Evolutionary conservation across 2,888 invertebrate genomes (phyloP).

Genomic region (Diarsia rubi): DNA sequence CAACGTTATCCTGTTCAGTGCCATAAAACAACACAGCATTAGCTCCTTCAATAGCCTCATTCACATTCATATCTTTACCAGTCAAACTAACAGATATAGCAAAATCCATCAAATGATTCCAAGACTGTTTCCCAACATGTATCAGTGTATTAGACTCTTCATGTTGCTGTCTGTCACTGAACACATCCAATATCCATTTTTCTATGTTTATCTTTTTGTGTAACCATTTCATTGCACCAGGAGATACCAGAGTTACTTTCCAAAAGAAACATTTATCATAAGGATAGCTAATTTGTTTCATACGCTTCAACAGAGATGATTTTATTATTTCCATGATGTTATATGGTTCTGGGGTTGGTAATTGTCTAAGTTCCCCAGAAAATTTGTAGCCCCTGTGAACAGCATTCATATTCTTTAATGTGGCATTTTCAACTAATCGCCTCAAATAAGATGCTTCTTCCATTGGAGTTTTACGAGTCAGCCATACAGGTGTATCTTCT

Average conservation of each 20-base stretch:
- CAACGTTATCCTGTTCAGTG: slow-evolving; percentile 76
- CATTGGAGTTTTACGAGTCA: slow-evolving; percentile 79
- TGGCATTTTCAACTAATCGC: slow-evolving; percentile 77
- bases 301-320: slow-evolving; percentile 84
- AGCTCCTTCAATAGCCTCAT: slow-evolving; percentile 85
- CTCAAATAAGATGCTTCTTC: slow-evolving; percentile 81
- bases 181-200: slow-evolving; percentile 86
- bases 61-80: slow-evolving; percentile 69
- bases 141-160: slow-evolving; percentile 81
- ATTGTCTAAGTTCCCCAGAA: slow-evolving; percentile 78
- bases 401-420: slow-evolving; percentile 84
- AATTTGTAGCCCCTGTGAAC: slow-evolving; percentile 85
- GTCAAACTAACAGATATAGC: slow-evolving; percentile 85
- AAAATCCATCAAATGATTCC: slow-evolving; percentile 88
- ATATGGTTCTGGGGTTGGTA: slow-evolving; percentile 79
- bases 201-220: slow-evolving; percentile 85
- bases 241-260: slow-evolving; percentile 92
- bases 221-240: slow-evolving; percentile 86
- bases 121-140: slow-evolving; percentile 84
- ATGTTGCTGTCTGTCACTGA: slow-evolving; percentile 83
- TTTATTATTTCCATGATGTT: slow-evolving; percentile 87
- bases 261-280: slow-evolving; percentile 89
- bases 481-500: slow-evolving; percentile 87
- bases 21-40: slow-evolving; percentile 84
- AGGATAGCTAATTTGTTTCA: slow-evolving; percentile 86